Conservation (phyloP, 2,888 invertebrate species). For the Lochmaea capreae region DNA sequence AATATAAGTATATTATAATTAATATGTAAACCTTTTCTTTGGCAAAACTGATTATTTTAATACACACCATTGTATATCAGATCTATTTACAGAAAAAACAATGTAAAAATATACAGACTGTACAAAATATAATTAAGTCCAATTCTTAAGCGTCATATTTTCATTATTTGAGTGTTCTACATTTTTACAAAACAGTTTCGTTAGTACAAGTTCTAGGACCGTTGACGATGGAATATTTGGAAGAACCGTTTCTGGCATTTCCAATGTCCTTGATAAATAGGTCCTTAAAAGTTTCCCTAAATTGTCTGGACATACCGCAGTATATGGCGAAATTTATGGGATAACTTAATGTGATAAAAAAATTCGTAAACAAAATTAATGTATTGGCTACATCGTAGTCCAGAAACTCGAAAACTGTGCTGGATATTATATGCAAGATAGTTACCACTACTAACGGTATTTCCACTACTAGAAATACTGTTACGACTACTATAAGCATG, state of each 20-base stretch:
- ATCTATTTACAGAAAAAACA: slow-evolving; percentile 37
- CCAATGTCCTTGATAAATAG: slow-evolving; percentile 75
- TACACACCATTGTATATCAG: not conserved
- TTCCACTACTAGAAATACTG: slow-evolving; percentile 85
- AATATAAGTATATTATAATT: too few species aligned
- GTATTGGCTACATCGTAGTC: slow-evolving; percentile 84
- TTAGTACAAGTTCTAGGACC: slow-evolving; percentile 86
- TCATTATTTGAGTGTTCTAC: slow-evolving; percentile 35
- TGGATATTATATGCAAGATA: slow-evolving; percentile 84
- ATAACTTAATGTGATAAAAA: slow-evolving; percentile 90
- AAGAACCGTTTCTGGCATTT: slow-evolving; percentile 75
- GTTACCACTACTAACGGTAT: slow-evolving; percentile 88
- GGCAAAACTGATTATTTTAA: too few species aligned
- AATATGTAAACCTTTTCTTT: too few species aligned
- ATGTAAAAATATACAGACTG: slow-evolving; percentile 40
- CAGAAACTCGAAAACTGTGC: slow-evolving; percentile 74
- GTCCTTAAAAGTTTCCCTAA: slow-evolving; percentile 92
- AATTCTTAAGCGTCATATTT: slow-evolving; percentile 51
- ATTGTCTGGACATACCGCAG: slow-evolving; percentile 95
- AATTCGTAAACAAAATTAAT: slow-evolving; percentile 86
- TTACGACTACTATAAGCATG: slow-evolving; percentile 89
- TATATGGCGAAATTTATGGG: slow-evolving; percentile 96
- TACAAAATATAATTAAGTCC: slow-evolving; percentile 48
- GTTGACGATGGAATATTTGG: slow-evolving; percentile 84
- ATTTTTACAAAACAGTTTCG: slow-evolving; percentile 79